phyloP scores from a whole-genome alignment of 2,888 invertebrate species.

The Melieria crassipennis region DNA sequence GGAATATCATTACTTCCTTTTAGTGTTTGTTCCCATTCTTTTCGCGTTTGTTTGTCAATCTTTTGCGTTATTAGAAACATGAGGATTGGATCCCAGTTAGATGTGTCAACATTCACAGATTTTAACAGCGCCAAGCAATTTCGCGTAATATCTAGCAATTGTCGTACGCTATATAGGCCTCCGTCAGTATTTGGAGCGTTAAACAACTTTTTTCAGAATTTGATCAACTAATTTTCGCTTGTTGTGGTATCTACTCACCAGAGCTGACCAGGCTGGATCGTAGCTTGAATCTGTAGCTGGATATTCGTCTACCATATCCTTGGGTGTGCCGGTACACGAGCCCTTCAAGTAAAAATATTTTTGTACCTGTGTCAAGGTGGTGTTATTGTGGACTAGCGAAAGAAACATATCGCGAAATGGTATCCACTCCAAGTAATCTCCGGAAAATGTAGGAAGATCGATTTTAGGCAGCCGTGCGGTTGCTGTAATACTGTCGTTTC shows the following conservation, averaged over 20 bases:
- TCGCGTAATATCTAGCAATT: constrained; percentile 13
- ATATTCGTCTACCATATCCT: constrained; percentile 19
- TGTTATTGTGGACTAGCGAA: constrained; percentile 31
- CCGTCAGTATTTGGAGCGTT: constrained; percentile 24
- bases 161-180: not conserved
- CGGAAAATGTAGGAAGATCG: constrained; percentile 27
- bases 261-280: constrained; percentile 17
- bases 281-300: constrained; percentile 17
- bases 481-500: not conserved
- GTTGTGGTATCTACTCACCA: constrained; percentile 21
- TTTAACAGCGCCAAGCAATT: constrained; percentile 16
- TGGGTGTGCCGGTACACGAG: constrained; percentile 31
- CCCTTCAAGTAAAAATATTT: constrained; percentile 36
- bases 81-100: constrained; percentile 14
- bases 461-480: constrained; percentile 25
- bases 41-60: constrained; percentile 26
- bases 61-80: constrained; percentile 21
- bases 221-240: constrained; percentile 20
- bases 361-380: constrained; percentile 27
- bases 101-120: constrained; percentile 6
- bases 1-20: constrained; percentile 11
- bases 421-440: constrained; percentile 29
- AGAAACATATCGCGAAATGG: constrained; percentile 32
- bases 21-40: constrained; percentile 29
- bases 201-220: constrained; percentile 11